Conservation (phyloP, 2,797 vertebrate genomes). For the Linurgus olivaceus region DNA sequence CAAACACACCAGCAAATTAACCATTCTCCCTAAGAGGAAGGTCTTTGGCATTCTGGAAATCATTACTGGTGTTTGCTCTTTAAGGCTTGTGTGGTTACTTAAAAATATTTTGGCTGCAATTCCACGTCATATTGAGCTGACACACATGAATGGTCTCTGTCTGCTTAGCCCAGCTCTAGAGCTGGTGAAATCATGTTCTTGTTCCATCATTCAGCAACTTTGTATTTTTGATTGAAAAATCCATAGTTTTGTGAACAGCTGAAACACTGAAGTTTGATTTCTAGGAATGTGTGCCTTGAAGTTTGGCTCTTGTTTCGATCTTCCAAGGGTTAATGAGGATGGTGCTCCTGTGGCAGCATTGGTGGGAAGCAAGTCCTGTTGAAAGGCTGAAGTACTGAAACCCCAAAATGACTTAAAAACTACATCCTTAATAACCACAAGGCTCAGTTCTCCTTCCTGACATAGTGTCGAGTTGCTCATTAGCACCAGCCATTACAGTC, state of each 20-base stretch:
- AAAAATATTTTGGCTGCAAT: not conserved
- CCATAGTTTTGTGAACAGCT: not conserved
- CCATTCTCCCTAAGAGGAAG: not conserved
- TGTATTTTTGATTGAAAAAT: not conserved
- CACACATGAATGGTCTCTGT: rapidly evolving
- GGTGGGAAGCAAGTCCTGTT: not conserved
- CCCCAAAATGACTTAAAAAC: not conserved
- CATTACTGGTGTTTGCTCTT: not conserved
- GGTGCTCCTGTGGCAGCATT: not conserved
- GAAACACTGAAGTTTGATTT: not conserved
- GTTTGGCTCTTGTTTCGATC: not conserved
- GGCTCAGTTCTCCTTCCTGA: not conserved
- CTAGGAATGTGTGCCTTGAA: not conserved
- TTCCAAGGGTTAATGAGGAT: not conserved
- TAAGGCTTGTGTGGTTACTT: not conserved
- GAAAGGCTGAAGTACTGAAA: not conserved
- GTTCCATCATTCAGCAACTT: not conserved
- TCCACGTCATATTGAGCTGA: not conserved
- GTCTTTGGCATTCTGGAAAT: not conserved
- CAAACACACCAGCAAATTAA: not conserved
- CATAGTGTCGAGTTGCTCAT: not conserved
- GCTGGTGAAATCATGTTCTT: not conserved
- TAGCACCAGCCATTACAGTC: not conserved
- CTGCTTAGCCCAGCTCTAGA: not conserved
- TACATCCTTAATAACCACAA: not conserved